These are phyloP conservation scores for Drosophila yakuba DNA, from an alignment of 1,140 invertebrate genomes.

Conservation along the genomic window DNA sequence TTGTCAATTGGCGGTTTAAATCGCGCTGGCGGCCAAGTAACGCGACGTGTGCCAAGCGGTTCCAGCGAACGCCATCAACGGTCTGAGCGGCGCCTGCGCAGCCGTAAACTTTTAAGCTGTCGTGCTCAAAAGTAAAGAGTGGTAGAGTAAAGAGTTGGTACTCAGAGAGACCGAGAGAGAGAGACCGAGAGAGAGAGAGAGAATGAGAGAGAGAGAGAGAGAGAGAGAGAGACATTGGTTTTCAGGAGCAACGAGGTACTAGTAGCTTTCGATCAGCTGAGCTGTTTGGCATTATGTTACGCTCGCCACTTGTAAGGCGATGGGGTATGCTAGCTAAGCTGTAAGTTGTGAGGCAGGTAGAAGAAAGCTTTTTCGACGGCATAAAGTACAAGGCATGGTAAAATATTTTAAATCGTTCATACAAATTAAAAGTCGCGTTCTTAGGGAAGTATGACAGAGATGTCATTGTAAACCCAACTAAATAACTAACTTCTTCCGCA, in stretches of 20 bases:
- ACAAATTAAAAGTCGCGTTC: too few relatives aligned
- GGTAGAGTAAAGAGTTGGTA: not conserved
- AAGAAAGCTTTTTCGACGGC: too few relatives aligned
- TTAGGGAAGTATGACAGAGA: too few relatives aligned
- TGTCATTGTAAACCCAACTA: too few relatives aligned
- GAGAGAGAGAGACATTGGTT: not conserved
- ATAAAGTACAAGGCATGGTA: too few relatives aligned
- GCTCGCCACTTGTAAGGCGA: too few relatives aligned
- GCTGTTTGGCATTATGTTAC: too few relatives aligned
- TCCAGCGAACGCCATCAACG: constrained; percentile 70
- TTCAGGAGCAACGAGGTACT: constrained; percentile 33
- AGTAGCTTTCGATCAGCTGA: constrained; percentile 18
- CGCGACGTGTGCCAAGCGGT: constrained; percentile 69
- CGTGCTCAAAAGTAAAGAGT: constrained; percentile 7
- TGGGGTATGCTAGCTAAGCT: too few relatives aligned
- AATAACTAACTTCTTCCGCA: too few relatives aligned
- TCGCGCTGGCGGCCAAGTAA: constrained; percentile 31
- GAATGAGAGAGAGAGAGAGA: not conserved
- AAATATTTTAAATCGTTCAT: too few relatives aligned
- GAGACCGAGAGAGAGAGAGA: not conserved
- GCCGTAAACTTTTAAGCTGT: constrained; percentile 61
- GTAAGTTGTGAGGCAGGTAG: too few relatives aligned
- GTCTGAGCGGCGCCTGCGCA: constrained; percentile 74
- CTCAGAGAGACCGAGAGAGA: constrained; percentile 1
- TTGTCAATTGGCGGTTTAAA: constrained; percentile 10